Percentiles rank a stretch among this genome's conserved stretches.
Conservation (phyloP, 2,113 vertebrate species). For the Hippocampus comes region DNA sequence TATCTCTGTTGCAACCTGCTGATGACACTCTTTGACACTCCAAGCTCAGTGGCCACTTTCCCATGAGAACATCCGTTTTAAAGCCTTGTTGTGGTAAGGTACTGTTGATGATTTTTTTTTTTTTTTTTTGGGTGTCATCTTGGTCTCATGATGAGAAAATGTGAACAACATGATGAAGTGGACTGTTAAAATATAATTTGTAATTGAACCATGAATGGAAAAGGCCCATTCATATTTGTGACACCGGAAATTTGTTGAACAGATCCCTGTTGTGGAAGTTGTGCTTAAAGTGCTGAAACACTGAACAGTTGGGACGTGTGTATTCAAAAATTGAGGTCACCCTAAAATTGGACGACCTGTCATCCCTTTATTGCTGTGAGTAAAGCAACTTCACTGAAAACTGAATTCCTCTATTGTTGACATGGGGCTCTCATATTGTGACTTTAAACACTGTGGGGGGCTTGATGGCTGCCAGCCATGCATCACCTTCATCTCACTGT, state of each 20-base stretch:
- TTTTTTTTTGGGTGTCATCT: no score
- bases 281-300: neutral
- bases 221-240: no score
- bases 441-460: neutral
- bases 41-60: neutral
- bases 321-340: no score
- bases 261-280: neutral
- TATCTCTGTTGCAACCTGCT: neutral
- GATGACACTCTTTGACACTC: neutral
- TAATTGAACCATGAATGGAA: no score
- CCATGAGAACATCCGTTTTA: no score
- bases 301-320: neutral
- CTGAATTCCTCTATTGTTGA: neutral
- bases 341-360: neutral
- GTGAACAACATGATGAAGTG: neutral
- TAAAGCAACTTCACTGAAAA: neutral
- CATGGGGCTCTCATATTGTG: neutral
- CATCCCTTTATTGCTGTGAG: neutral
- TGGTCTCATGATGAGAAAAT: neutral
- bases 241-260: no score
- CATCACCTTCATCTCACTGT: conserved; percentile 7
- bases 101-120: no score
- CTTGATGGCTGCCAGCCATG: neutral
- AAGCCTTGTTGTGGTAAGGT: no score
- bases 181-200: no score